Evolutionary conservation across 92 coral and sea anemone species (phyloP).

Genomic region (Pocillopora meandrina): DNA sequence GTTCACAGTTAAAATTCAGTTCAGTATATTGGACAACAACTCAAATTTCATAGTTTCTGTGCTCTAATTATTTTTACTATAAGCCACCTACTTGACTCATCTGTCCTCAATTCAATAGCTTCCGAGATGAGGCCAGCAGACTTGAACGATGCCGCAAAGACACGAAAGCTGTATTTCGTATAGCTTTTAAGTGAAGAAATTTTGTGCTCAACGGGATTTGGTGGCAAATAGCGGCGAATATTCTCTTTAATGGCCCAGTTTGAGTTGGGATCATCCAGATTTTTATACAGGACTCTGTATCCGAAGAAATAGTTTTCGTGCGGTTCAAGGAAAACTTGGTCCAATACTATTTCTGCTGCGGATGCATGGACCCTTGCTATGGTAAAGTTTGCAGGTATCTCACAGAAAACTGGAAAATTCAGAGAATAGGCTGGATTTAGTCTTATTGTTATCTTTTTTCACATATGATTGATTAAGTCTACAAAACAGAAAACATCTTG

Average conservation of each 20-base stretch:
- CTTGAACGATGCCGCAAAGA: slow-evolving; percentile 51
- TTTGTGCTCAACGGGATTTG: neutral
- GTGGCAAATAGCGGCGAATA: neutral
- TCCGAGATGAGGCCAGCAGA: slow-evolving; percentile 60
- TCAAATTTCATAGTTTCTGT: neutral
- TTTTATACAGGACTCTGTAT: slow-evolving; percentile 63
- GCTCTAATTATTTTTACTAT: too few species aligned
- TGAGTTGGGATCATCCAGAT: slow-evolving; percentile 39
- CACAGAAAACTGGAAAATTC: slow-evolving; percentile 27
- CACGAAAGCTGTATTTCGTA: slow-evolving; percentile 61
- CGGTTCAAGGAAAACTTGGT: too few species aligned
- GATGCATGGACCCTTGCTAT: neutral
- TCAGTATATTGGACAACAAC: too few species aligned
- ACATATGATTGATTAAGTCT: neutral
- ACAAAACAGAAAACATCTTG: too few species aligned
- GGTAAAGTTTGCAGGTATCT: slow-evolving; percentile 15
- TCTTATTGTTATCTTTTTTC: neutral
- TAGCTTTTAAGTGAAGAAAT: slow-evolving; percentile 31
- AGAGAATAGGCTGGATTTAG: neutral
- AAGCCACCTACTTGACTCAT: slow-evolving; percentile 64
- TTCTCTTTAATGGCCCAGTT: slow-evolving; percentile 18
- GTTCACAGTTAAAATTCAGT: too few species aligned
- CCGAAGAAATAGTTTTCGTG: slow-evolving; percentile 25
- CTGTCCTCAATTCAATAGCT: slow-evolving; percentile 39
- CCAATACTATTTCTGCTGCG: too few species aligned